Conservation (phyloP, 2,113 vertebrate genomes). For the Perca flavescens region DNA sequence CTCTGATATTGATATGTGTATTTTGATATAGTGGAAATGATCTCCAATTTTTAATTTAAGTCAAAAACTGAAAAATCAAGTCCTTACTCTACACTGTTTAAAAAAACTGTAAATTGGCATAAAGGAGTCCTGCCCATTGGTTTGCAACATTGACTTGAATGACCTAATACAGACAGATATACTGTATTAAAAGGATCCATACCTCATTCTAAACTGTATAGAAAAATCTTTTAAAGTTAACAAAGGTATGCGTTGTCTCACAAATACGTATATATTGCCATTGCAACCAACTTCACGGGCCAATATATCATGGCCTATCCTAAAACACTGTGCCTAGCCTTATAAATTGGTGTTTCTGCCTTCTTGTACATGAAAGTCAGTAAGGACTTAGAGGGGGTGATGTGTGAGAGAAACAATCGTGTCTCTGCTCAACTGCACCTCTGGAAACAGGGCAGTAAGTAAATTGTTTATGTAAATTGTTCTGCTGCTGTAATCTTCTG, state of each 20-base stretch:
- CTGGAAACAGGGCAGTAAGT: constrained; percentile 36
- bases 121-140: not conserved
- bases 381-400: constrained; percentile 26
- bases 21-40: not conserved
- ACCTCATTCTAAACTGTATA: not conserved
- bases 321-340: constrained; percentile 2
- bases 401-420: constrained; percentile 53
- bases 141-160: not conserved
- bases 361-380: constrained; percentile 35
- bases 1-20: not conserved
- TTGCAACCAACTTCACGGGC: not conserved
- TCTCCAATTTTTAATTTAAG: not conserved
- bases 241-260: not conserved
- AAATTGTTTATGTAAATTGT: constrained; percentile 75
- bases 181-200: not conserved
- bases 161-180: not conserved
- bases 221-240: not conserved
- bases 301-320: not conserved
- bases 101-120: not conserved
- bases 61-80: not conserved
- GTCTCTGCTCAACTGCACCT: constrained; percentile 71
- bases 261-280: not conserved
- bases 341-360: not conserved
- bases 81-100: not conserved
- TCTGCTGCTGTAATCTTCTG: constrained; percentile 51